phyloP scores from a whole-genome alignment of 1,140 invertebrate genomes.

The Aradophagus sp. region DNA sequence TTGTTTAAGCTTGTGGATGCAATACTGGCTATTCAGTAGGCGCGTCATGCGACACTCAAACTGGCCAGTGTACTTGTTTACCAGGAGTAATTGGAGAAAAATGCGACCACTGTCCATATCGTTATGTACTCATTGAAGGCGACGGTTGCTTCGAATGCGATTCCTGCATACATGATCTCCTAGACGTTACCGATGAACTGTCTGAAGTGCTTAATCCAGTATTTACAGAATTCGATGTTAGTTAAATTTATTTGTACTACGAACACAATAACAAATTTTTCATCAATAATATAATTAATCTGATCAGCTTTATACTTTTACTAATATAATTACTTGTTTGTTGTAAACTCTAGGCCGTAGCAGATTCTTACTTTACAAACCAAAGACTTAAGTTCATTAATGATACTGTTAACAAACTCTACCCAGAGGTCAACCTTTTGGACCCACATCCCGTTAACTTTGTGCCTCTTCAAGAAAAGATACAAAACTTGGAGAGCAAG shows the following conservation, averaged over 20 bases:
- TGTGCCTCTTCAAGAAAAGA: slow-evolving; percentile 76
- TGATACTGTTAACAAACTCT: slow-evolving; percentile 78
- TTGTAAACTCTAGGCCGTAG: slow-evolving; percentile 76
- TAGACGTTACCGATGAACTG: slow-evolving; percentile 90
- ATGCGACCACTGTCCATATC: slow-evolving; percentile 93
- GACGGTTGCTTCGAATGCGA: slow-evolving; percentile 89
- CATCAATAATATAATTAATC: too few species aligned
- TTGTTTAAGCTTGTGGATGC: slow-evolving; percentile 91
- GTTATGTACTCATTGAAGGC: slow-evolving; percentile 82
- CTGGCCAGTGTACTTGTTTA: slow-evolving; percentile 95
- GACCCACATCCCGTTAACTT: slow-evolving; percentile 81
- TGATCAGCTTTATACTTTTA: not conserved
- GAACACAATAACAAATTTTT: too few species aligned
- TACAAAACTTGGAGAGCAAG: slow-evolving; percentile 77
- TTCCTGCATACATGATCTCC: slow-evolving; percentile 88
- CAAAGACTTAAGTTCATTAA: slow-evolving; percentile 85
- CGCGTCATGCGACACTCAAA: slow-evolving; percentile 89
- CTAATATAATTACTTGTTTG: slow-evolving; percentile 4
- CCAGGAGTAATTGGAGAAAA: slow-evolving; percentile 96
- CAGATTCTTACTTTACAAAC: slow-evolving; percentile 85
- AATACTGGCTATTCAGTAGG: slow-evolving; percentile 91
- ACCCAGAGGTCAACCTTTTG: slow-evolving; percentile 79
- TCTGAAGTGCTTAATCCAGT: slow-evolving; percentile 79
- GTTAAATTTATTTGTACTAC: slow-evolving; percentile 1
- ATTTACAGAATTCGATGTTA: slow-evolving; percentile 81